These are phyloP conservation scores for Ichneumoninae sp. DNA, from an alignment of 2,888 invertebrate genomes.

Conservation along the genomic window DNA sequence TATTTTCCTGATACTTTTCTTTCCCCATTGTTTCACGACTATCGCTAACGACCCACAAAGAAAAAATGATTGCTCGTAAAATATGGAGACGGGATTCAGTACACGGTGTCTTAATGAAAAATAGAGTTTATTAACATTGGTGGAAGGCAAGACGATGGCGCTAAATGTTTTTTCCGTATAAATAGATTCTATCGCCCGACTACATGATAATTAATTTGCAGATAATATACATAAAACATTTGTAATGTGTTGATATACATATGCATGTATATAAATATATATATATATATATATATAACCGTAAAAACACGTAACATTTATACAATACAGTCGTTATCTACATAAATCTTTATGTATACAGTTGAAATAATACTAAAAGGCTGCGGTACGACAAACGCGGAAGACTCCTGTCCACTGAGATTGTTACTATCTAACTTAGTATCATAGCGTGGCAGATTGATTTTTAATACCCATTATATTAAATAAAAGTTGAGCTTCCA, in stretches of 20 bases:
- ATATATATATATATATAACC: constrained; percentile 40
- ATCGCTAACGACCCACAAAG: not conserved
- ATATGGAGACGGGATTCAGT: constrained; percentile 21
- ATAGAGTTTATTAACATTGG: constrained; percentile 78
- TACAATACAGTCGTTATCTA: constrained; percentile 55
- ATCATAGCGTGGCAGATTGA: constrained; percentile 54
- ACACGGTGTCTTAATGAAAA: constrained; percentile 74
- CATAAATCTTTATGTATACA: constrained; percentile 65
- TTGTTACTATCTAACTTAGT: constrained; percentile 3
- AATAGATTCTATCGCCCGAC: constrained; percentile 71
- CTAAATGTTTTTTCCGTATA: constrained; percentile 73
- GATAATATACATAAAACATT: constrained; percentile 46
- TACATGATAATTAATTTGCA: constrained; percentile 42
- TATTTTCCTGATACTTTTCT: not conserved
- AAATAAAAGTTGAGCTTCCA: constrained; percentile 31
- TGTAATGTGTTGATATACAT: constrained; percentile 56
- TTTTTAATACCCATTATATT: constrained; percentile 14
- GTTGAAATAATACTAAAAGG: constrained; percentile 60
- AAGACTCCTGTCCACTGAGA: not conserved
- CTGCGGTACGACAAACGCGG: constrained; percentile 31
- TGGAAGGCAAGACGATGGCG: constrained; percentile 73
- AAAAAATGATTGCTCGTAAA: not conserved
- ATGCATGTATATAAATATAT: constrained; percentile 53
- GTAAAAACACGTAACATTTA: constrained; percentile 51
- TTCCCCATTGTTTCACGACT: not conserved